Percentiles rank a stretch among this genome's conserved stretches.
These are phyloP conservation scores for Dryococelus australis DNA, from an alignment of 2,888 invertebrate species.

Conservation along the genomic window DNA sequence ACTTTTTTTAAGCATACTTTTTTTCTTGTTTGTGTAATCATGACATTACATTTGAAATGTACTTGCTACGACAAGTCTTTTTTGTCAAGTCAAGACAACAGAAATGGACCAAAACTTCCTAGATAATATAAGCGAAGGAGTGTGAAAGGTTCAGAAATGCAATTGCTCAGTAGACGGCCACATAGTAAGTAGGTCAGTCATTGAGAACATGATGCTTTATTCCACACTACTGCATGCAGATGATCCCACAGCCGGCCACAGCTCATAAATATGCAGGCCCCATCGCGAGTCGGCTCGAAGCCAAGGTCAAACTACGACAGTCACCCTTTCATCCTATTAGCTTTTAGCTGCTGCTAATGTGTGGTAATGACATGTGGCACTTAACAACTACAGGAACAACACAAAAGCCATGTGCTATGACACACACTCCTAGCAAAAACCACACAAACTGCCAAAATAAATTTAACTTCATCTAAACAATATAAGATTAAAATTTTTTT, in stretches of 20 bases:
- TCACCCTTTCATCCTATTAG: conserved; percentile 29
- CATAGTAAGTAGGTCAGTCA: not conserved
- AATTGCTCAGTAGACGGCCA: not conserved
- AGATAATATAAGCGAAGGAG: no score
- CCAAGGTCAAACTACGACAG: conserved; percentile 24
- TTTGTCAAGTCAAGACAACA: no score
- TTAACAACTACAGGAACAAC: not conserved
- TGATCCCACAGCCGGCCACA: not conserved
- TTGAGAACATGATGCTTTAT: not conserved
- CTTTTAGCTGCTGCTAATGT: conserved; percentile 5
- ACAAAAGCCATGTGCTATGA: not conserved
- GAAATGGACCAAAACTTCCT: no score
- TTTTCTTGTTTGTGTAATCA: no score
- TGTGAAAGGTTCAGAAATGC: not conserved
- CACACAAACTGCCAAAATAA: no score
- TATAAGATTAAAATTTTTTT: no score
- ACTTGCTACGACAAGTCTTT: no score
- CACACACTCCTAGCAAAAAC: not conserved
- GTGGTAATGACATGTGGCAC: conserved; percentile 16
- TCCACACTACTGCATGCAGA: not conserved
- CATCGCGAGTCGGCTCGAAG: not conserved
- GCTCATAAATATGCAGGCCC: not conserved
- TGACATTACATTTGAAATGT: no score
- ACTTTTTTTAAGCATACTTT: no score
- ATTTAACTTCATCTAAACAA: no score